Base-by-base conservation (phyloP, 2,888 invertebrate species). In the Sphaeridia pumilis region DNA sequence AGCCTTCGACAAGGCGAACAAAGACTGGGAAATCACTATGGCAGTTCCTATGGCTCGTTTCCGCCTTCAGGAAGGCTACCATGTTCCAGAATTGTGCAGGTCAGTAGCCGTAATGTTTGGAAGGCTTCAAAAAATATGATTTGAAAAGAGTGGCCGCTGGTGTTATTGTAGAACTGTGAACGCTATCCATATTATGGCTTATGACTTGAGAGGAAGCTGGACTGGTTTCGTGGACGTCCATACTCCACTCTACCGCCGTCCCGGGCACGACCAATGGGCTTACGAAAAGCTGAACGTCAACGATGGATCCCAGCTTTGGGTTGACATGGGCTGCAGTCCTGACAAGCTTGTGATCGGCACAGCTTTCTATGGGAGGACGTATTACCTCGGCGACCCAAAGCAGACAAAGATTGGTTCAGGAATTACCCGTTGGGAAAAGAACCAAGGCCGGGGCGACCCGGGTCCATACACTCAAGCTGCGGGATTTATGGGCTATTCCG, bases 271-370 rank as follows among this genome's bases (percentile, higher is more conserved):
- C 70, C 87, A 88, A 68, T 88, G 82, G 76, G 87, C 87, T 21
- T 89, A 88, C 67, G 88, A 87, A 68, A 85, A 83, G 70, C 77
- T 90, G 25, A 90, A 90, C 70, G 89, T 90, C 70, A 84, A 88
- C 66, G 90, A 90, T 66, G 90, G 90, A 26, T 75, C 89, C 17
- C 77, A 80, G 55, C 73, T 90, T 20, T 92, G 90, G 90, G 88
- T 87, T 62, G 83, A 87, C 64, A 84, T 83, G 73, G 90, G 90
- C 2, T 89, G 90, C 62, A 83, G 87, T 0, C 79, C 84, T 1
- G 83, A 87, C 69, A 89, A 89, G 70, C 72, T 90, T 35, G 82
- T 90, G 1, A 87, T 90, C 2, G 90, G 90, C 17, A 79, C 89
- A 48, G 89, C 90, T 0, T 87, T 89, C 73, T 90, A 90, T 69